phyloP scores from a whole-genome alignment of 92 coral and sea anemone species.

The Porites evermanni region DNA sequence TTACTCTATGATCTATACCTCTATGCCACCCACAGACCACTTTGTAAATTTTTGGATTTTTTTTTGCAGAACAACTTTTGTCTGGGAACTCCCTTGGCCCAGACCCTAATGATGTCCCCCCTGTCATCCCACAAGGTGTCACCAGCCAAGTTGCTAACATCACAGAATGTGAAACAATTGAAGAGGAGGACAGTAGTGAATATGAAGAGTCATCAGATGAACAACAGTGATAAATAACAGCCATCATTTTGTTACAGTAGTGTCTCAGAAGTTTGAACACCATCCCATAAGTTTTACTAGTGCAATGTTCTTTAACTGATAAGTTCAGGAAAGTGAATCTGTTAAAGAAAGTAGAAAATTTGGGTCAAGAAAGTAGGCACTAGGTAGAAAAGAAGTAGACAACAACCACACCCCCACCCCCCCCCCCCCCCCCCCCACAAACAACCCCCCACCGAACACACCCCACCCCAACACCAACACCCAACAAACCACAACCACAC shows the following conservation, averaged over 20 bases:
- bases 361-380: no score
- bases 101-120: constrained; percentile 72
- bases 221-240: constrained; percentile 29
- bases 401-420: not conserved
- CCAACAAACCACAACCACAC: no score
- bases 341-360: no score
- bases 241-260: not conserved
- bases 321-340: no score
- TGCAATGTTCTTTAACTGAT: no score
- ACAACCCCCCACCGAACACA: no score
- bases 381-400: no score
- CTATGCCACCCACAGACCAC: not conserved
- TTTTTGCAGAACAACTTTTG: constrained; percentile 60
- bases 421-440: not conserved
- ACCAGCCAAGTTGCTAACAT: not conserved
- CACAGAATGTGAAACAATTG: constrained; percentile 37
- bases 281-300: no score
- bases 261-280: no score
- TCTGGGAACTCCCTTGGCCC: constrained; percentile 78
- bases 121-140: constrained; percentile 1
- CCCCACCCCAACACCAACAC: no score
- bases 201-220: constrained; percentile 71
- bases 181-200: constrained; percentile 64
- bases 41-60: not conserved
- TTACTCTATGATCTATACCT: not conserved